phyloP scores from a whole-genome alignment of 2,113 vertebrate species.

The Ovibos moschatus region DNA sequence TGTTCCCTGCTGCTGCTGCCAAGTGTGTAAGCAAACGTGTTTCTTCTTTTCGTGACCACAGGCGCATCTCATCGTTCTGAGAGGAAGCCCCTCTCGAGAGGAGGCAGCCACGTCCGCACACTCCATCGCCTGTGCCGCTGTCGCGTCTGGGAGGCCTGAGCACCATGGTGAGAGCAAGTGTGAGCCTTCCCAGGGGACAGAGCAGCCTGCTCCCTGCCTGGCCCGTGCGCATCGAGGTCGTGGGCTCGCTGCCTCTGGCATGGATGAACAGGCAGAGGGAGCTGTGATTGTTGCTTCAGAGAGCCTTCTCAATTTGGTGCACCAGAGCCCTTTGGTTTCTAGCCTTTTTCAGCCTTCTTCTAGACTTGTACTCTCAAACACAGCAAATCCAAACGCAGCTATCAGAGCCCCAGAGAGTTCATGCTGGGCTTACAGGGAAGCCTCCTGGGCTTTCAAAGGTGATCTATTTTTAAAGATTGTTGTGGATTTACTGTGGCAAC shows the following conservation, averaged over 20 bases:
- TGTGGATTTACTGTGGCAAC: neutral
- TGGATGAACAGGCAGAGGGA: neutral
- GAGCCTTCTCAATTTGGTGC: neutral
- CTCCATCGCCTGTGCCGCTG: slow-evolving; percentile 76
- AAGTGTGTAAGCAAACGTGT: neutral
- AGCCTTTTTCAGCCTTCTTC: neutral
- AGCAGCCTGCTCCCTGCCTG: neutral
- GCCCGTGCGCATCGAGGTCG: accelerated
- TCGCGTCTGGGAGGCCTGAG: slow-evolving; percentile 68
- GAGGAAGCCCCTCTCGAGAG: slow-evolving; percentile 67
- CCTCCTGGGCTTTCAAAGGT: slow-evolving; percentile 13
- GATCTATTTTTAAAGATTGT: slow-evolving; percentile 30
- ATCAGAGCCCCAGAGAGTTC: neutral
- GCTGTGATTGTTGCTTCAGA: neutral
- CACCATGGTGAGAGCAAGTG: slow-evolving; percentile 76
- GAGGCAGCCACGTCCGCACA: slow-evolving; percentile 79
- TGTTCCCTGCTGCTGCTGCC: neutral
- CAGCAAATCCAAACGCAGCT: neutral
- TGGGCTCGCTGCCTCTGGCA: neutral
- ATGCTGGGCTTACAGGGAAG: neutral
- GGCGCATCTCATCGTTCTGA: slow-evolving; percentile 83
- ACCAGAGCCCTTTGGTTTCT: neutral
- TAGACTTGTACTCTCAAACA: neutral
- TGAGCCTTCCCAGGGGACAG: too few species aligned
- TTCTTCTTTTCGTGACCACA: slow-evolving; percentile 53